Evolutionary conservation across 2,797 vertebrate genomes (phyloP), one percentile per base, ranked within the genome.

Genomic region (Melanotaenia maccullochi): DNA sequence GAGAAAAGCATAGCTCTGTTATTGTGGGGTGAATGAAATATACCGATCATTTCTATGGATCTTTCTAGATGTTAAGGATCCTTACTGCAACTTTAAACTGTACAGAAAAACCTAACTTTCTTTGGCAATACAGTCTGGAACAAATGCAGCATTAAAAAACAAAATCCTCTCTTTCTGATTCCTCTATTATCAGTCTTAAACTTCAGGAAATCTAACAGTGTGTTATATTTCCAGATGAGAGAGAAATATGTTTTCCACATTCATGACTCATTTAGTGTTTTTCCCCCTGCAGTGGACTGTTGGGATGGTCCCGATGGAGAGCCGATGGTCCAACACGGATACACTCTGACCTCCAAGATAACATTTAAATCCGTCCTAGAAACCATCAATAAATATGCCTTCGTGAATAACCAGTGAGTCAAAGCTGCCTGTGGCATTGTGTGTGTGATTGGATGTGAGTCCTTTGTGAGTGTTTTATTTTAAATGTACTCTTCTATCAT

Each of bases 301-400:
- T 99, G 98, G 98, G 98, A 99, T 20, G 98, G 98, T 55, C 95
- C 96, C 0, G 98, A 99, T 0, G 97, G 97, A 76, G 98, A 99
- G 68, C 98, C 98, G 0, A 96, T 99, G 49, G 98, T 99, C 16
- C 97, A 99, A 82, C 98, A 99, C 0, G 98, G 98, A 55, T 99
- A 99, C 72, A 99, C 98, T 0, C 95, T 99, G 42, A 99, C 98
- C 49, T 99, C 98, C 56, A 99, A 99, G 91, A 98, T 99, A 80
- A 93, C 95, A 6, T 99, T 99, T 93, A 95, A 96, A 79, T 96
- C 97, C 11, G 97, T 99, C 33, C 94, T 98, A 47, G 97, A 98
- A 89, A 95, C 96, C 77, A 97, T 99, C 92, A 95, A 97, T 89
- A 98, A 96, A 93, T 93, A 97, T 0, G 97, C 97, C 83, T 99